These are phyloP conservation scores for Achlya flavicornis DNA, from an alignment of 2,888 invertebrate species.

Conservation along the genomic window DNA sequence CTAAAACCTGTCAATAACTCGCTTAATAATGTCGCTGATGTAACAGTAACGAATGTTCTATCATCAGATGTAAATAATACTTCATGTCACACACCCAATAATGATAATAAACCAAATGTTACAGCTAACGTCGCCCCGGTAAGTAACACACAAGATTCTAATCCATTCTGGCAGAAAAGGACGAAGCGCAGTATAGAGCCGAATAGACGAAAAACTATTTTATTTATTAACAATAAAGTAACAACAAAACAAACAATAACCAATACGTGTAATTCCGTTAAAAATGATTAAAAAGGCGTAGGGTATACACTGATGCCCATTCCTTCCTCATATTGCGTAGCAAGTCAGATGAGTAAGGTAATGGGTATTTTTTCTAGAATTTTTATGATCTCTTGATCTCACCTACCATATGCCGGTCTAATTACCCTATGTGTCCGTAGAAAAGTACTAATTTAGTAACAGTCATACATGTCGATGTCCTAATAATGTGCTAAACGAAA, in stretches of 20 bases:
- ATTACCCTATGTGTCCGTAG: conserved; percentile 22
- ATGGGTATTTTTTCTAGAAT: conserved; percentile 60
- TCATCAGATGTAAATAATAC: conserved; percentile 33
- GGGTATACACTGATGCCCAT: conserved; percentile 43
- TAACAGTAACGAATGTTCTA: conserved; percentile 44
- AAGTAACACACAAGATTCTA: conserved; percentile 75
- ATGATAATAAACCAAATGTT: conserved; percentile 55
- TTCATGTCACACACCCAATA: conserved; percentile 47
- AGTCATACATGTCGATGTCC: conserved; percentile 38
- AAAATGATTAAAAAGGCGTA: conserved; percentile 44
- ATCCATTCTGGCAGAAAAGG: conserved; percentile 78
- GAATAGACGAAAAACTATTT: conserved; percentile 78
- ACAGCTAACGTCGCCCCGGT: conserved; percentile 58
- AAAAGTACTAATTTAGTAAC: conserved; percentile 40
- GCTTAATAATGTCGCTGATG: conserved; percentile 59
- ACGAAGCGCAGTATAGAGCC: conserved; percentile 73
- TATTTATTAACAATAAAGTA: conserved; percentile 79
- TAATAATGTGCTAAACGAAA: conserved; percentile 45
- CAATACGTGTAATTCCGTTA: conserved; percentile 50
- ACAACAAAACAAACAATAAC: conserved; percentile 45
- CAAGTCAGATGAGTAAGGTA: conserved; percentile 70
- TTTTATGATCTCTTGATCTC: conserved; percentile 74
- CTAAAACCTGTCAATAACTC: conserved; percentile 63
- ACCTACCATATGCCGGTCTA: conserved; percentile 44
- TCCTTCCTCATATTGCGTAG: conserved; percentile 73